Base-by-base conservation (phyloP, 2,797 vertebrate species). In the Fundulus diaphanus region DNA sequence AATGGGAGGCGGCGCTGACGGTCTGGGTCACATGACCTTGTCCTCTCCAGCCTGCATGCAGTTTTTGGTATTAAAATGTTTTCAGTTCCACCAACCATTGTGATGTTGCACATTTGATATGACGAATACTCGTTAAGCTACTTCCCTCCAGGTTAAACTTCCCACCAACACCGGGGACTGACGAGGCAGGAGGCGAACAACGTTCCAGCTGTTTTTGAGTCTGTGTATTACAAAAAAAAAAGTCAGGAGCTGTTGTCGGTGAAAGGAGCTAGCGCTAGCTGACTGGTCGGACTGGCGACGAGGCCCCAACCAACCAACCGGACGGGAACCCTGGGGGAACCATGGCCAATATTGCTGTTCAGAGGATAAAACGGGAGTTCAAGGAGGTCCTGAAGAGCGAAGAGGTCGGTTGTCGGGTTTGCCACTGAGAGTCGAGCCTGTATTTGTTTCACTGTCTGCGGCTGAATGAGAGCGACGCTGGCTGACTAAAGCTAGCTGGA, bases 351-450 rank as follows among this genome's bases (percentile, higher is more conserved):
- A 99, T 99, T 94, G 98, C 98, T 84, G 98, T 99, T 85, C 97
- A 99, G 94, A 97, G 98, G 95, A 99, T 99, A 96, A 99, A 99
- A 96, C 96, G 98, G 89, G 98, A 99, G 95, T 99, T 99, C 94
- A 99, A 99, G 95, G 97, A 99, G 94, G 98, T 99, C 92, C 95
- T 98, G 80, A 99, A 98, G 93, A 99, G 98, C 85, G 98, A 99
- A 95, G 98, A 99, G 97, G 98, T 98, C 78, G 93, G 93, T 88
- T 48, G 63, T 65, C 66, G 54, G 11, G 65, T 77, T 63, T 74
- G 7, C 2, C 7, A 1, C 42, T 72, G 6, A 20, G 35, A 56
- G 72, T 22, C 13, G 3, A 37, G 1, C 33, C 42, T 66, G 51
- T 37, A 31, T 6, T 51, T 59, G 54, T 72, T 69, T 40, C 54